Conservation (phyloP, 2,888 invertebrate species). For the Leptinotarsa juncta region DNA sequence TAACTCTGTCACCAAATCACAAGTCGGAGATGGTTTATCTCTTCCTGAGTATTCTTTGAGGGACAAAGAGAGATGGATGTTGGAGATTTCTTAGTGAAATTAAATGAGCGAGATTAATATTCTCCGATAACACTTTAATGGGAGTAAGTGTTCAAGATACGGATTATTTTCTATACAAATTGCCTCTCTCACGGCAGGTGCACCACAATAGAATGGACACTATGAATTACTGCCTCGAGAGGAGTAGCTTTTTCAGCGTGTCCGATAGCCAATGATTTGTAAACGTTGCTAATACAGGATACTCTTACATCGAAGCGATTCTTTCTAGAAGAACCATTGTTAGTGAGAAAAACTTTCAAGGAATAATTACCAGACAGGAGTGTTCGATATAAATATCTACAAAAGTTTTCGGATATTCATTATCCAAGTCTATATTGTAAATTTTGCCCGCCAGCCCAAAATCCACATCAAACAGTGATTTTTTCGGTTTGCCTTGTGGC, state of each 20-base stretch:
- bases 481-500: too few relatives aligned
- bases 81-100: conserved; percentile 23
- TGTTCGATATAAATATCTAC: too few relatives aligned
- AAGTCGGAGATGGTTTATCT: conserved; percentile 47
- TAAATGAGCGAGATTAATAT: conserved; percentile 31
- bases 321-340: too few relatives aligned
- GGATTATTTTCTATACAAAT: conserved; percentile 27
- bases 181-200: conserved; percentile 35
- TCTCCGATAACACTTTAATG: conserved; percentile 19
- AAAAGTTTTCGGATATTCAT: too few relatives aligned
- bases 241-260: neutral
- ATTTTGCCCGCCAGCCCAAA: too few relatives aligned
- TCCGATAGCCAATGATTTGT: conserved; percentile 14
- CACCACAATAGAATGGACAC: conserved; percentile 22
- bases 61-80: conserved; percentile 25
- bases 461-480: too few relatives aligned
- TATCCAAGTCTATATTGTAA: too few relatives aligned
- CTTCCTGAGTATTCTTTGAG: conserved; percentile 43
- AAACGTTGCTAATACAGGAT: conserved; percentile 19
- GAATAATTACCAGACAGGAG: too few relatives aligned
- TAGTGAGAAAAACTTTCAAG: too few relatives aligned
- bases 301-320: too few relatives aligned
- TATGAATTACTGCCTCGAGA: conserved; percentile 24
- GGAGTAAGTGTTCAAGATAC: conserved; percentile 23
- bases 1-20: conserved; percentile 49